Base-by-base conservation (phyloP, 1,140 invertebrate species). In the Listronotus bonariensis region DNA sequence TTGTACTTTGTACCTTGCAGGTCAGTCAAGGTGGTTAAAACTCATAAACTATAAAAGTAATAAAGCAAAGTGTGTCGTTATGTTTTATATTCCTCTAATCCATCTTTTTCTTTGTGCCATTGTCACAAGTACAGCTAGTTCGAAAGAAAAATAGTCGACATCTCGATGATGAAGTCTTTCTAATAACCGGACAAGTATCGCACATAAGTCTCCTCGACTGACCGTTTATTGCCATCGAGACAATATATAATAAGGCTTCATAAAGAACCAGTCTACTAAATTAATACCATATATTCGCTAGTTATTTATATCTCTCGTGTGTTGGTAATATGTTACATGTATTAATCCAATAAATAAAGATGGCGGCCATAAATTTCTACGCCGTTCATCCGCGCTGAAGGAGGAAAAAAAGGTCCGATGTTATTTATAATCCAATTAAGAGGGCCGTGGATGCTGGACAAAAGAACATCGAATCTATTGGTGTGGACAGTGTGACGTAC, bases 331-430 rank as follows among this genome's bases (percentile, higher is more conserved):
- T 76, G 77, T 77, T 78, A 78, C 77, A 76, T 76, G 77, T 77
- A 78, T 78, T 78, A 78, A 78, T 78, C 77, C 77, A 78, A 78
- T 78, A 78, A 78, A 78, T 78, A 78, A 78, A 78, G 77, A 78
- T 76, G 77, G 76, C 74, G 69, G 74, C 72, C 72, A 78, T 78
- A 78, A 78, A 78, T 78, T 71, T 75, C 70, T 65, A 64, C 53
- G 68, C 67, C 58, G 53, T 63, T 71, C 67, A 66, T 59, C 65
- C 65, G 59, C 62, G 61, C 63, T 48, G 65, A 65, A 67, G 52
- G 66, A 68, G 54, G 59, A 66, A 71, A 68, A 65, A 55, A 63
- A 46, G 56, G 10, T 52, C 60, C 54, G 70, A 71, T 67, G 71
- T 77, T 76, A 77, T 77, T 77, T 77, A 77, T 77, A 77, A 76